Base-by-base conservation (phyloP, 1,140 invertebrate species). In the Pseudomyrmex concolor region DNA sequence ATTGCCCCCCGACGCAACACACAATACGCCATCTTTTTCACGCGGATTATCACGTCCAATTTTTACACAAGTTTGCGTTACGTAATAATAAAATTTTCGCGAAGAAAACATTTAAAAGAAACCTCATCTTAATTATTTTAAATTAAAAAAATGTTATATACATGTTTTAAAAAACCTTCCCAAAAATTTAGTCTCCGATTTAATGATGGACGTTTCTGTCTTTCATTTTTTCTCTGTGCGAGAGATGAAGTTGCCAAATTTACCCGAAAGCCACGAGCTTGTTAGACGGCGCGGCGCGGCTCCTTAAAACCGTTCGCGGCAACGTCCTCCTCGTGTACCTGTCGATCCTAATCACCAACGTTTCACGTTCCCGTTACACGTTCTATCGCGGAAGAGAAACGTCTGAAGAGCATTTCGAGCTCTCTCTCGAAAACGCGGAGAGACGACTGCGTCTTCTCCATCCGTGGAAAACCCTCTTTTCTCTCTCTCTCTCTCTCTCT, bases 331-430 rank as follows among this genome's bases (percentile, higher is more conserved):
- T 71, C 74, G 55, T 63, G 74, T 50, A 77, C 63, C 55, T 62
- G 83, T 84, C 83, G 74, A 84, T 84, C 66, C 83, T 84, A 80
- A 84, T 84, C 76, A 84, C 64, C 76, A 25, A 34, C 60, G n/a
- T 84, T 84, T 84, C 83, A 63, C 64, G 74, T 34, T 34, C 48
- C 76, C 43, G 64, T 73, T 84, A 81, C 67, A 43, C 51, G 71
- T 50, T 67, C 71, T 74, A 48, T 70, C 51, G 54, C 19, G 15
- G 2, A 13, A 48, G 64, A 84, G 66, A 62, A 59, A 59, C 63
- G 45, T 34, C 63, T 34, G 43, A 59, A 78, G 64, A 62, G 34
- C 68, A 9, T 67, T 34, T 83, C 67, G 45, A 81, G 57, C 60
- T 48, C 19, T 12, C 34, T 76, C 54, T 45, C 77, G 51, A 59